Conservation (phyloP, 2,888 invertebrate genomes). For the Drosophila neonasuta region DNA sequence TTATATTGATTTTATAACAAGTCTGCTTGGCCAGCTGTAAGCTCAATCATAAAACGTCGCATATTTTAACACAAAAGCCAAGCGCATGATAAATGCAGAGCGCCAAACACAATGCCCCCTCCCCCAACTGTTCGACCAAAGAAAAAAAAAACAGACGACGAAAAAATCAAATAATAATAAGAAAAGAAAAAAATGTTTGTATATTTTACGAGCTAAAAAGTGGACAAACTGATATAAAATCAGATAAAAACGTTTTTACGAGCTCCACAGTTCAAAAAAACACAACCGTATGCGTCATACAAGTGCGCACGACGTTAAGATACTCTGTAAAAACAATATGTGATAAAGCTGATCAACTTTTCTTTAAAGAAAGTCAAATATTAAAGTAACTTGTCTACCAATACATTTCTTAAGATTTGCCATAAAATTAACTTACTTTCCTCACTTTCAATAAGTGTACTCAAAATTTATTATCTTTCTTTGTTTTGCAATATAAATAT, state of each 20-base stretch:
- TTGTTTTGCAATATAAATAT: no score
- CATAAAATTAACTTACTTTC: no score
- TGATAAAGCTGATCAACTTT: no score
- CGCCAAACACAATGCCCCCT: constrained; percentile 37
- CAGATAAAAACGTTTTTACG: constrained; percentile 62
- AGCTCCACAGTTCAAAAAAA: constrained; percentile 30
- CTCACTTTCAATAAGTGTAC: no score
- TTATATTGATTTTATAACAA: constrained; percentile 53
- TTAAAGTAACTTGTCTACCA: no score
- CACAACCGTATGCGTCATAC: background rate
- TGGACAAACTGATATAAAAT: constrained; percentile 51
- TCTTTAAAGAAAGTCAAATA: no score
- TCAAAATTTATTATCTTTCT: no score
- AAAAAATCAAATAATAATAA: constrained; percentile 19
- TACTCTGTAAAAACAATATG: constrained; percentile 5
- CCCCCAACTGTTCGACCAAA: background rate
- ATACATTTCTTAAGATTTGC: no score
- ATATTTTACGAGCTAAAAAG: constrained; percentile 66
- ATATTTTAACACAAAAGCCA: constrained; percentile 53
- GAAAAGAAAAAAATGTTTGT: constrained; percentile 28
- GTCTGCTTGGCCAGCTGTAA: constrained; percentile 35
- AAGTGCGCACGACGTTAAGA: background rate
- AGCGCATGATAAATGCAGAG: constrained; percentile 61
- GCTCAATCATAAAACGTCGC: constrained; percentile 48
- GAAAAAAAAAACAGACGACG: constrained; percentile 15